Conservation (phyloP, 2,113 vertebrate genomes). For the Caretta caretta region DNA sequence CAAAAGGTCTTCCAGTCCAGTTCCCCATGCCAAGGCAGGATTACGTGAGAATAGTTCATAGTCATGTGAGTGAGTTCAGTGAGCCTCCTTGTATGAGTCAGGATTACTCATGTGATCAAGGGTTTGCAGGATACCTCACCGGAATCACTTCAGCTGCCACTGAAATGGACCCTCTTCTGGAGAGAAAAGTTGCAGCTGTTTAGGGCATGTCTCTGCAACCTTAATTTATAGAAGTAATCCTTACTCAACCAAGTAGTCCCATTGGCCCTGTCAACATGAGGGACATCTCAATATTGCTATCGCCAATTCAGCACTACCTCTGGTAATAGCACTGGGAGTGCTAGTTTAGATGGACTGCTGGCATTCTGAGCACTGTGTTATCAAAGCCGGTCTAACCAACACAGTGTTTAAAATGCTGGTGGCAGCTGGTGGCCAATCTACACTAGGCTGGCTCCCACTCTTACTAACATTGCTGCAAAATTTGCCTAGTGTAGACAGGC, state of each 20-base stretch:
- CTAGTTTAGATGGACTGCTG: not conserved
- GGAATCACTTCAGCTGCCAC: not conserved
- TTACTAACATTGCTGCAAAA: not conserved
- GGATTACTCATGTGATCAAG: not conserved
- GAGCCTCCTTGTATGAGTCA: not conserved
- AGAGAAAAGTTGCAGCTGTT: not conserved
- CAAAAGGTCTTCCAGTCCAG: not conserved
- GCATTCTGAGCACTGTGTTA: not conserved
- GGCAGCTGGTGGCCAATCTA: not conserved
- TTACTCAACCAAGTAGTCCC: not conserved
- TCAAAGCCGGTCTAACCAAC: not conserved
- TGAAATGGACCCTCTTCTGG: not conserved
- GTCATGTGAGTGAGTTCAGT: not conserved
- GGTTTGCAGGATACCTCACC: not conserved
- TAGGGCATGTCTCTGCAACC: not conserved
- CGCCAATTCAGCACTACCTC: not conserved
- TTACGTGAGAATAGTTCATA: not conserved
- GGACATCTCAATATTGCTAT: not conserved
- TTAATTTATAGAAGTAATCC: not conserved
- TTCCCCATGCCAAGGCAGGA: not conserved
- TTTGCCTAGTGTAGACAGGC: not conserved
- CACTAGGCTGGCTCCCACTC: fast-evolving
- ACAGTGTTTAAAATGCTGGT: not conserved
- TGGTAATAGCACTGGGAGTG: not conserved
- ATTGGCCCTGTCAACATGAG: not conserved